Base-by-base conservation (phyloP, 2,797 vertebrate genomes). In the Microhierax caerulescens region DNA sequence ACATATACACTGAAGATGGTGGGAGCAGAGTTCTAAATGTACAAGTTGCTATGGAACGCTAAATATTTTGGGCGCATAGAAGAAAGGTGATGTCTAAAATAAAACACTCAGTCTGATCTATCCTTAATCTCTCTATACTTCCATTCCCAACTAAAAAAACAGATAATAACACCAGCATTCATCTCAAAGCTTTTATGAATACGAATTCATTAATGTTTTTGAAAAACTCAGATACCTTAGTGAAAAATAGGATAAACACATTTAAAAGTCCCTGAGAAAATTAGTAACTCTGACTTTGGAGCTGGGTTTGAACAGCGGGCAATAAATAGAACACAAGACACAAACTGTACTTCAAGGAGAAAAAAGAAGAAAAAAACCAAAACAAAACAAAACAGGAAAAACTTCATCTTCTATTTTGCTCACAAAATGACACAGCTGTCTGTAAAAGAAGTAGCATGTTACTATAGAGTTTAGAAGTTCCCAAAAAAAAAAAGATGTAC, bases 231-330 rank as follows among this genome's bases (percentile, higher is more conserved):
- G 25, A 82, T 9, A 65, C 13, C 10, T 28, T 20, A 41, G 8
- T 50, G 27, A 54, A 50, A 82, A 79, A 85, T 16, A 69, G 12
- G 16, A 47, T 45, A 64, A 94, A 76, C 9, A 36, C 21, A 7
- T 37, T 37, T 37, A 47, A 94, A 83, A 91, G 13, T 30, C 64
- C 60, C 16, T 21, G 10, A 80, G 36, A 89, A 90, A 90, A 88
- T 63, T 9, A 88, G 4, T n/a, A 61, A 39, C 20, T 64, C 43
- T 57, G 56, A 59, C 20, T 57, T 39, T 25, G 23, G 30, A 90
- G 43, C 30, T 88, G 39, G 0, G 0, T 69, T 82, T 90, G 51
- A 85, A 54, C 43, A 70, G 18, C 0, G 0, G 12, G 13, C 27
- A 80, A 85, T 47, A 92, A 78, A 68, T 17, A 41, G 0, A 1